Evolutionary conservation across 2,888 invertebrate species (phyloP), one percentile per base, ranked within the genome.

Genomic region (Eupithecia tripunctaria): DNA sequence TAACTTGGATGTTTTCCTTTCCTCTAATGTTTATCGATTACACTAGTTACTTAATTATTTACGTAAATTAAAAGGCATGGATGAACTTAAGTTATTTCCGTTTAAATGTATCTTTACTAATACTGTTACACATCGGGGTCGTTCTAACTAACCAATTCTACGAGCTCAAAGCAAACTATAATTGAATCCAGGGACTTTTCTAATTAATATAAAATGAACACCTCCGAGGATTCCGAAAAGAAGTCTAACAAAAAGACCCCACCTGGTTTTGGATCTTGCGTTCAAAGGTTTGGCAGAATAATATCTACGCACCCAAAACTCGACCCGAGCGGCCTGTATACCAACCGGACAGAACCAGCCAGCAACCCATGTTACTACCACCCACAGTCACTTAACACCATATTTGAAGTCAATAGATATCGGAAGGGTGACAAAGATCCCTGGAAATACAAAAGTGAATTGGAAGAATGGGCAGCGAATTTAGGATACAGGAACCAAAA

Each of bases 401-500:
- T 89, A 70, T 92, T 84, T 75, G 85, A 86, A 77, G 80, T 86
- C 7, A 89, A 85, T 43, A 86, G 81, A 74, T 81, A 79, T 51
- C 82, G 78, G 63, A 83, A 78, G 64, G 77, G 70, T 12, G 80
- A 82, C 47, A 89, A 91, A 79, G 91, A 91, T 62, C 89, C 91
- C 2, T 94, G 93, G 93, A 85, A 81, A 73, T 89, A 89, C 75
- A 91, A 93, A 80, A 86, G 76, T 14, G 91, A 92, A 73, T 79
- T 93, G 18, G 93, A 93, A 78, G 91, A 90, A 36, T 94, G 93
- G 93, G 84, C 90, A 2, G 81, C 80, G 76, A 91, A 94, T 78
- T 86, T 94, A 47, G 93, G 93, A 7, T 94, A 92, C 72, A 88
- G 93, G 78, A 93, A 94, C 74, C 89, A 89, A 80, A 83, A 83